Percentiles rank a stretch among this genome's conserved stretches.
Conservation (phyloP, 1,140 invertebrate genomes). For the Drosophila sturtevanti region DNA sequence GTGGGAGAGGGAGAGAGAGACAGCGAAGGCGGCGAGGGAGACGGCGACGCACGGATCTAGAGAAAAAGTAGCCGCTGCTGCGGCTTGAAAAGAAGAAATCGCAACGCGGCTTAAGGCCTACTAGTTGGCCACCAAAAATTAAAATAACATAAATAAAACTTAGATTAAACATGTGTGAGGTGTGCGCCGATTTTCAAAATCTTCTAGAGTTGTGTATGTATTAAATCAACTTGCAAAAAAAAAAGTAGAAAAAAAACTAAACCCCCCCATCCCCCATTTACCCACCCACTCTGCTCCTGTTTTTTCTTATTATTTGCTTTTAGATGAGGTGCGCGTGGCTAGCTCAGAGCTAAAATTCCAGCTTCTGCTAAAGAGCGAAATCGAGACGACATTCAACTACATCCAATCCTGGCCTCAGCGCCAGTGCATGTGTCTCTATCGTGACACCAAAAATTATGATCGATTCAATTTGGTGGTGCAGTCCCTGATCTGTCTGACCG, state of each 20-base stretch:
- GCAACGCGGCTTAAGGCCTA: constrained; percentile 19
- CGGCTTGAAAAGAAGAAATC: constrained; percentile 13
- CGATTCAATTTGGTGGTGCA: constrained; percentile 93
- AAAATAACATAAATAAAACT: constrained; percentile 11
- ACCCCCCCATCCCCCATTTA: not conserved
- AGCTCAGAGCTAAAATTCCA: constrained; percentile 86
- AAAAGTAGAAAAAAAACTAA: constrained; percentile 28
- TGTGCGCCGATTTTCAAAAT: constrained; percentile 74
- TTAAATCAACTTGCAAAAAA: constrained; percentile 36
- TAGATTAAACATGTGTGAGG: constrained; percentile 61
- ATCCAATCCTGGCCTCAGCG: constrained; percentile 89
- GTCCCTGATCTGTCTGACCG: constrained; percentile 89
- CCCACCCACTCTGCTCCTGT: constrained; percentile 11
- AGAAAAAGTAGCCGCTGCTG: constrained; percentile 20
- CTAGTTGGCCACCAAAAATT: constrained; percentile 3
- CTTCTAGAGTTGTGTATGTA: constrained; percentile 74
- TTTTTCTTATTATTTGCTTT: constrained; percentile 31
- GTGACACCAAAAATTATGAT: constrained; percentile 95
- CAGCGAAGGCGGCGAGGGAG: constrained; percentile 28
- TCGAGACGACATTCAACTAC: constrained; percentile 87
- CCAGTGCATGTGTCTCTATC: constrained; percentile 96
- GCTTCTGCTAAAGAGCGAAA: constrained; percentile 86
- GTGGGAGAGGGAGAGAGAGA: constrained; percentile 19
- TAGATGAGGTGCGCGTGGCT: constrained; percentile 86
- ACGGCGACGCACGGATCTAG: constrained; percentile 25